phyloP scores from a whole-genome alignment of 2,113 vertebrate genomes.

The Pteruthius melanotis region DNA sequence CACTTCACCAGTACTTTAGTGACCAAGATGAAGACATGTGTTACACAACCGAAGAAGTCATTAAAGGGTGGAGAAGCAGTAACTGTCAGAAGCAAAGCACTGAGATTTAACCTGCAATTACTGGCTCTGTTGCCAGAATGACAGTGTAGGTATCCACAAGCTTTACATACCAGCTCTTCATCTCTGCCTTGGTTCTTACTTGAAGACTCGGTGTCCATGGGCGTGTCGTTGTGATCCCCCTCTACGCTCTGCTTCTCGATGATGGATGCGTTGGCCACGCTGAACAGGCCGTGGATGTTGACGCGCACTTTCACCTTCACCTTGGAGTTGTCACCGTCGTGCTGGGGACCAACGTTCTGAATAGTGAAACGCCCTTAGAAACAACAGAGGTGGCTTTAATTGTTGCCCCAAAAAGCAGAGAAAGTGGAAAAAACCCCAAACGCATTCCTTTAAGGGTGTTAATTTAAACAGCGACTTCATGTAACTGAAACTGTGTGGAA shows the following conservation, averaged over 20 bases:
- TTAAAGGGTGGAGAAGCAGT: not conserved
- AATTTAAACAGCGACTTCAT: not conserved
- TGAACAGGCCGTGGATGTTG: conserved; percentile 92
- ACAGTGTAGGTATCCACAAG: not conserved
- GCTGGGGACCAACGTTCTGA: conserved; percentile 88
- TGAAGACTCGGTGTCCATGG: conserved; percentile 85
- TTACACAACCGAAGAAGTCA: not conserved
- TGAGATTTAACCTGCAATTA: not conserved
- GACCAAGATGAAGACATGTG: not conserved
- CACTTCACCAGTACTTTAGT: not conserved
- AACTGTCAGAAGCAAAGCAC: not conserved
- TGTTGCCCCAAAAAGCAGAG: not conserved
- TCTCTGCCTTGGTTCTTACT: conserved; percentile 83
- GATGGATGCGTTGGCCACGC: conserved; percentile 86
- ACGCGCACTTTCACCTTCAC: conserved; percentile 95
- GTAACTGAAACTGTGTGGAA: not conserved
- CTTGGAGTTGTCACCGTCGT: conserved; percentile 90
- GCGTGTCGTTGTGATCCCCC: conserved; percentile 76
- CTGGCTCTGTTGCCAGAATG: not conserved
- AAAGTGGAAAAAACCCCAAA: not conserved
- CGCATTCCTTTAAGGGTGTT: not conserved
- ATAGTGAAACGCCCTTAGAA: conserved; percentile 84
- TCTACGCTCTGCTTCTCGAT: conserved; percentile 87
- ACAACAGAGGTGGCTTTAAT: not conserved
- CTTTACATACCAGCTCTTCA: conserved; percentile 83